Conservation (phyloP, 2,888 invertebrate genomes). For the Caenorhabditis drosophilae region DNA sequence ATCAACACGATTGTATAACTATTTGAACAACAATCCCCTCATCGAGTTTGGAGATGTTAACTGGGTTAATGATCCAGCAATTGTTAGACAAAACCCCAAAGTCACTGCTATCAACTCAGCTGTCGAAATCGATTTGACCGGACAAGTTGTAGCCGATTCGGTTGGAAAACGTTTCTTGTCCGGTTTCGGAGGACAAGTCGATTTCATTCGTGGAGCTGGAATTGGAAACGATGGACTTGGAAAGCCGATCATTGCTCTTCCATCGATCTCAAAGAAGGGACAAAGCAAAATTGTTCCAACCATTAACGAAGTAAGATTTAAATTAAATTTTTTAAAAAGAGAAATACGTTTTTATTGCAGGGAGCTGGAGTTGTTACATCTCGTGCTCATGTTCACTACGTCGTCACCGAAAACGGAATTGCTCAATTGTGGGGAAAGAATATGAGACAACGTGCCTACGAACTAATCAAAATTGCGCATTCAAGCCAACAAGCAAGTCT, state of each 20-base stretch:
- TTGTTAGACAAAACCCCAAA: constrained; percentile 82
- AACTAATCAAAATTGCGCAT: constrained; percentile 85
- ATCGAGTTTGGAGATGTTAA: constrained; percentile 78
- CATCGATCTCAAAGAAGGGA: constrained; percentile 81
- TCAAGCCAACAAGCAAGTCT: constrained; percentile 83
- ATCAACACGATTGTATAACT: constrained; percentile 84
- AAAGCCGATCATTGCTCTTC: constrained; percentile 84
- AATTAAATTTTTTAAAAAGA: too few species aligned
- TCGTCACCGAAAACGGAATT: constrained; percentile 90
- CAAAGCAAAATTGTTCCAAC: constrained; percentile 84
- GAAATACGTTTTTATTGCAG: too few species aligned
- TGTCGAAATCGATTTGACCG: constrained; percentile 91
- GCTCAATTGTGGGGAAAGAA: constrained; percentile 88
- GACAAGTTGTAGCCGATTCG: constrained; percentile 90
- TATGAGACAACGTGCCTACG: constrained; percentile 86
- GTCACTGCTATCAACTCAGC: constrained; percentile 97
- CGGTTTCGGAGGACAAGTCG: constrained; percentile 91
- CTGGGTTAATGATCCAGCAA: constrained; percentile 78
- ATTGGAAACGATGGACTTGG: constrained; percentile 84
- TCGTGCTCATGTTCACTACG: constrained; percentile 88
- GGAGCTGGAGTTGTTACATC: constrained; percentile 93
- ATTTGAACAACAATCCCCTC: constrained; percentile 91
- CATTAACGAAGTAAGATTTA: constrained; percentile 76
- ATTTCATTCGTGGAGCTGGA: constrained; percentile 89
- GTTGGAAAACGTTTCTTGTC: constrained; percentile 81